Evolutionary conservation across 2,888 invertebrate genomes (phyloP), one percentile per base, ranked within the genome.

Genomic region (Sinelater perroti): DNA sequence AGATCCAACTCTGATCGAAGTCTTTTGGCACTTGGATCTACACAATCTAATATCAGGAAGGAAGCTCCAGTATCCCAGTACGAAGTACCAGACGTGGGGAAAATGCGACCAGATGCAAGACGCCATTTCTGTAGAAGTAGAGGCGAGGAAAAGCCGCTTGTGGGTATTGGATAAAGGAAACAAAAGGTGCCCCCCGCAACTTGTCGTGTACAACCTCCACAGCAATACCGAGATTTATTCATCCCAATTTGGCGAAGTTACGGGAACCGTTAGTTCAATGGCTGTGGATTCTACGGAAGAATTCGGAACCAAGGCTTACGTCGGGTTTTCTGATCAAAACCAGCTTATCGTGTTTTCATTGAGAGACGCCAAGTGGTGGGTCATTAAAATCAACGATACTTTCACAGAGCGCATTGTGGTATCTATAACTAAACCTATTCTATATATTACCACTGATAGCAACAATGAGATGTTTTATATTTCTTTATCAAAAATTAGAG

Each of bases 151-250:
- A 24, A 75, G 77, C 10, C 74, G 78, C 60, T 68, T 82, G 11
- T 82, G 81, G 80, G 69, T 80, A 38, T 65, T 82, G 58, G 81
- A 81, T 61, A 72, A 71, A 47, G 78, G 81, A 2, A 73, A 70
- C 31, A 52, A 59, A 10, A 60, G 67, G 14, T 80, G 80, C 62
- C 55, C 66, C 1, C 74, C 79, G 1, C 80, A 80, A 71, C 67
- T 82, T 4, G 56, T 80, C 1, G 67, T 78, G 17, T 79, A 76
- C 58, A 78, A 77, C 65, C 65, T 80, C 16, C 69, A 72, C 33
- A 70, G 70, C 17, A 78, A 76, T 45, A 64, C 35, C 4, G 61
- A 74, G 63, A 55, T 66, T 7, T 60, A 59, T 2, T 68, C 63
- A 3, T 64, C 64, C 31, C 59, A 66, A 46, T 61, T 77, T 20